Percentiles rank a stretch among this genome's conserved stretches.
These are phyloP conservation scores for Bos indicus DNA, from an alignment of 2,113 vertebrate genomes.

Conservation along the genomic window DNA sequence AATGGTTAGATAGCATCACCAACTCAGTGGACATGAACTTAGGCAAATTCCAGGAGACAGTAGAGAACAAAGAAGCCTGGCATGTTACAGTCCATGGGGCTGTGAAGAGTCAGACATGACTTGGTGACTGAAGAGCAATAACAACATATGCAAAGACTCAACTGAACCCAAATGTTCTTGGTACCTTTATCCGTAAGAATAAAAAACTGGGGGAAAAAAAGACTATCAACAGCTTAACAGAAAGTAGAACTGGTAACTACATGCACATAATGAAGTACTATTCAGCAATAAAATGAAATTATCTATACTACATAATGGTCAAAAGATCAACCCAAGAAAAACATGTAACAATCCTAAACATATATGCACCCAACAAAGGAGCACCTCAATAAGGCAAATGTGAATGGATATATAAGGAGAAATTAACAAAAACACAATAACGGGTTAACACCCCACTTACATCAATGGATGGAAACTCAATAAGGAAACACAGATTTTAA, in stretches of 20 bases:
- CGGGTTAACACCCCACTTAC: background rate
- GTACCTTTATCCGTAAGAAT: background rate
- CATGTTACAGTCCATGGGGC: background rate
- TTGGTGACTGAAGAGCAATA: background rate
- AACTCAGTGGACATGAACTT: background rate
- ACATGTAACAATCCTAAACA: background rate
- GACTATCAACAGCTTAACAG: background rate
- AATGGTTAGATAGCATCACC: background rate
- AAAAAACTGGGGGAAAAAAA: background rate
- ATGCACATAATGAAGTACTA: background rate
- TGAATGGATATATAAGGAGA: background rate
- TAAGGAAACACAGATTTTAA: background rate
- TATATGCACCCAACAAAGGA: background rate
- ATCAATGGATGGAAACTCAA: background rate
- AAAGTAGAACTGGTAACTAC: constrained; percentile 2
- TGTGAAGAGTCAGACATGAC: background rate
- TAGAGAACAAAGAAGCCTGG: background rate
- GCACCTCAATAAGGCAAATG: background rate
- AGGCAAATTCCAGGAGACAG: background rate
- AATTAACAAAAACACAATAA: background rate
- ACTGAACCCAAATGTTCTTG: background rate
- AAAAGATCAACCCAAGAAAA: background rate
- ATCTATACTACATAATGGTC: background rate
- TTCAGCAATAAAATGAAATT: background rate
- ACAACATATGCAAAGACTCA: background rate